phyloP scores from a whole-genome alignment of 2,113 vertebrate species.

The Plestiodon gilberti region DNA sequence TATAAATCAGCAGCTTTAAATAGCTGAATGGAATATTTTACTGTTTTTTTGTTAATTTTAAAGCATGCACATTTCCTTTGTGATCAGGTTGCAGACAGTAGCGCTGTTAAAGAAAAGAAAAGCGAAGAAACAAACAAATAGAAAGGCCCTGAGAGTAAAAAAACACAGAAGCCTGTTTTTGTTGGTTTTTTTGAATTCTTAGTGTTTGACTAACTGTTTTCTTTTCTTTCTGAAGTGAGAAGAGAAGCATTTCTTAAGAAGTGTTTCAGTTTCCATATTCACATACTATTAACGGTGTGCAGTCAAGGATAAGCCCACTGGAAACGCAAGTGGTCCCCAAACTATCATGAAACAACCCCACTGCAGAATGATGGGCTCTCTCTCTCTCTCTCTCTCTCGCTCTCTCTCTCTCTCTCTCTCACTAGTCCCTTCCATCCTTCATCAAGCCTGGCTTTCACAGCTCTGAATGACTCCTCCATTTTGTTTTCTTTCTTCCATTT shows the following conservation, averaged over 20 bases:
- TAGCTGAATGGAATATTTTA: conserved; percentile 40
- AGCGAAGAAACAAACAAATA: conserved; percentile 22
- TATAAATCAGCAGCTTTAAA: conserved; percentile 48
- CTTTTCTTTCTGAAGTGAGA: conserved; percentile 59
- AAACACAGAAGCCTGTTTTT: conserved; percentile 70
- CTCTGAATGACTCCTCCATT: conserved; percentile 55
- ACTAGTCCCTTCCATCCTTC: conserved; percentile 61
- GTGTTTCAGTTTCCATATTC: conserved; percentile 67
- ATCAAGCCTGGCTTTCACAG: conserved; percentile 60
- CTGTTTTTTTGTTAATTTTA: conserved; percentile 6
- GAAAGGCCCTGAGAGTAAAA: conserved; percentile 82
- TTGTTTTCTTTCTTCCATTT: neutral
- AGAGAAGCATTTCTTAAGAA: conserved; percentile 50
- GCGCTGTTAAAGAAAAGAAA: conserved; percentile 70
- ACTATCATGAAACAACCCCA: conserved; percentile 54
- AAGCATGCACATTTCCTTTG: conserved; percentile 66
- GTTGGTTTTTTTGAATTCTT: conserved; percentile 54
- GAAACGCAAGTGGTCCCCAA: conserved; percentile 60
- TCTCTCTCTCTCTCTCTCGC: neutral
- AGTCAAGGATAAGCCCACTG: conserved; percentile 56
- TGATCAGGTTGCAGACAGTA: conserved; percentile 75
- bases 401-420: conserved; percentile 7
- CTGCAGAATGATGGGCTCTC: conserved; percentile 38
- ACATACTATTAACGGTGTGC: conserved; percentile 58
- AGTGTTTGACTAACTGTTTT: conserved; percentile 73